Percentiles rank a stretch among this genome's conserved stretches.
Conservation (phyloP, 1,140 invertebrate genomes). For the Drosophila tristis region DNA sequence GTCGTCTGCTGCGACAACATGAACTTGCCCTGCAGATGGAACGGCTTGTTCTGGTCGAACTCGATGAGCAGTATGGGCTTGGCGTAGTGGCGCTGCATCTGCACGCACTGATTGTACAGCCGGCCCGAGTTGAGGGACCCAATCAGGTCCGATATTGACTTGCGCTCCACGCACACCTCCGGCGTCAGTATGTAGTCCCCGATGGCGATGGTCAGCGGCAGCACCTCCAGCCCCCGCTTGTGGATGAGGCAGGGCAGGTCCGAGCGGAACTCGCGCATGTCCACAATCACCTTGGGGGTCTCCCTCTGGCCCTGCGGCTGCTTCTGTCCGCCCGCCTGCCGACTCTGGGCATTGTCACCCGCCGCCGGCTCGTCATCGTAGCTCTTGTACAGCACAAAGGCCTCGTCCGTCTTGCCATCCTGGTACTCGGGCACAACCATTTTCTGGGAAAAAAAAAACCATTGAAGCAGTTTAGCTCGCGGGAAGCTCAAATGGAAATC, state of each 20-base stretch:
- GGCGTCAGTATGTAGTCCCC: constrained; percentile 99
- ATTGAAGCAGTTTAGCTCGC: too few relatives aligned
- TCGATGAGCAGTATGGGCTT: constrained; percentile 97
- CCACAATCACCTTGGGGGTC: constrained; percentile 92
- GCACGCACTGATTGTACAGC: constrained; percentile 96
- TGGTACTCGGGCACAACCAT: constrained; percentile 97
- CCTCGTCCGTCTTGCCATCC: constrained; percentile 92
- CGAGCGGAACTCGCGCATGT: constrained; percentile 99
- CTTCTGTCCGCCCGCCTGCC: constrained; percentile 87
- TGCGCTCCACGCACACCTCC: constrained; percentile 98
- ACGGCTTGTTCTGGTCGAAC: constrained; percentile 97
- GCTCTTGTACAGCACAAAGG: constrained; percentile 86
- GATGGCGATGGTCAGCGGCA: constrained; percentile 95
- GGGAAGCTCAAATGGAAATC: too few relatives aligned
- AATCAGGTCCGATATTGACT: constrained; percentile 98
- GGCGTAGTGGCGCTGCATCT: constrained; percentile 94
- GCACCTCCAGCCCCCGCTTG: constrained; percentile 95
- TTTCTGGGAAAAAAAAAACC: constrained; percentile 86
- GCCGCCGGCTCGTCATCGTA: constrained; percentile 67
- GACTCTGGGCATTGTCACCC: constrained; percentile 85
- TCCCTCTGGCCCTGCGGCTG: constrained; percentile 60
- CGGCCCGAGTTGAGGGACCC: constrained; percentile 97
- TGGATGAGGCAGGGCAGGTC: constrained; percentile 98
- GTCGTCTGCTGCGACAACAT: constrained; percentile 88
- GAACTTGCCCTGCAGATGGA: constrained; percentile 93